phyloP scores from a whole-genome alignment of 2,797 vertebrate species.

The Characodon lateralis region DNA sequence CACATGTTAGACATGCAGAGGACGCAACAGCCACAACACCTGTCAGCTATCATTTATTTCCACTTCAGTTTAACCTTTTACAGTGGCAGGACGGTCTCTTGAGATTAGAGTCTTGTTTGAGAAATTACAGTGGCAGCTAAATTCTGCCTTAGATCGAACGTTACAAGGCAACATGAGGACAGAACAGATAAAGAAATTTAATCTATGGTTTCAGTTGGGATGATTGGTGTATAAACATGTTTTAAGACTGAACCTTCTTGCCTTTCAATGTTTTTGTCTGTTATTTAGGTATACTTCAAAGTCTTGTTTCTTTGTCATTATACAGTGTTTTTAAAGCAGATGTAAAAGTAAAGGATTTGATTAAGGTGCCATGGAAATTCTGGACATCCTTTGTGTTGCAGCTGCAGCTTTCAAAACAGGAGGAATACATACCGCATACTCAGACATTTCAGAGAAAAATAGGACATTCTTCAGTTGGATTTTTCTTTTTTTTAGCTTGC shows the following conservation, averaged over 20 bases:
- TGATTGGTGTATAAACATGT: not conserved
- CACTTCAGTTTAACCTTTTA: slow-evolving; percentile 46
- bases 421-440: not conserved
- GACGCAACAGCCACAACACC: slow-evolving; percentile 40
- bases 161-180: not conserved
- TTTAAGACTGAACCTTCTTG: not conserved
- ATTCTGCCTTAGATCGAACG: slow-evolving; percentile 7
- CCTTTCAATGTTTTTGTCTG: not conserved
- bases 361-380: not conserved
- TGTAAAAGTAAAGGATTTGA: not conserved
- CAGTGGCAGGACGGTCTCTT: slow-evolving; percentile 20
- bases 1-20: slow-evolving; percentile 10
- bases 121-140: slow-evolving; percentile 13
- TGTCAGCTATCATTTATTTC: slow-evolving; percentile 39
- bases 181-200: not conserved
- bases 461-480: not conserved
- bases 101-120: slow-evolving; percentile 29
- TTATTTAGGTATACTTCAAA: not conserved
- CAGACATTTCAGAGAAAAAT: not conserved
- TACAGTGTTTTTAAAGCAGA: slow-evolving; percentile 1
- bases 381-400: slow-evolving; percentile 3
- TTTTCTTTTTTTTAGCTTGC: not conserved
- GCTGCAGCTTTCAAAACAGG: not conserved
- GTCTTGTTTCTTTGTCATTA: not conserved
- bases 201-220: not conserved